Evolutionary conservation across 2,888 invertebrate species (phyloP).

Genomic region (Apeira syringaria): DNA sequence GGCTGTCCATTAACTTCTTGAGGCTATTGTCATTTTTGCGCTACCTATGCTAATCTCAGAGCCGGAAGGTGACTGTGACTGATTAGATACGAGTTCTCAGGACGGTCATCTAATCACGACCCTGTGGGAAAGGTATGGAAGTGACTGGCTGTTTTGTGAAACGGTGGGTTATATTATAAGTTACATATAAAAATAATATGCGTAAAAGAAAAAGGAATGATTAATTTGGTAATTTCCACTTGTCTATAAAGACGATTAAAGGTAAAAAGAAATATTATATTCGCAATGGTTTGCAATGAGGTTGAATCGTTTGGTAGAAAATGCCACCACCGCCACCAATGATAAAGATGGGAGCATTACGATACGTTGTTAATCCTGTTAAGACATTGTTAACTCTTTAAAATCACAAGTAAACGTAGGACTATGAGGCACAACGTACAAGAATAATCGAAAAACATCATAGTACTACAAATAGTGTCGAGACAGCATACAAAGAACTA

Average conservation of each 20-base stretch:
- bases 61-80: slow-evolving; percentile 69
- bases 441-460: slow-evolving; percentile 14
- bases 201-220: no score
- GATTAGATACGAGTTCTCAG: slow-evolving; percentile 65
- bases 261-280: no score
- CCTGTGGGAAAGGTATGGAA: slow-evolving; percentile 45
- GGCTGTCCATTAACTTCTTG: slow-evolving; percentile 71
- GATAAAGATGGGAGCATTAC: no score
- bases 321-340: no score
- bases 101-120: slow-evolving; percentile 58
- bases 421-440: slow-evolving; percentile 12
- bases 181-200: no score
- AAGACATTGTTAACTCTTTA: no score
- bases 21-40: slow-evolving; percentile 71
- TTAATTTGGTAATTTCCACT: no score
- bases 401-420: slow-evolving; percentile 12
- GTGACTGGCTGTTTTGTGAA: slow-evolving; percentile 44
- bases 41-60: slow-evolving; percentile 62
- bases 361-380: no score
- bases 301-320: no score
- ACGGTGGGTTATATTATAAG: no score
- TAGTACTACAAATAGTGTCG: slow-evolving; percentile 4
- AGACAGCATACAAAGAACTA: slow-evolving; percentile 18
- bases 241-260: no score
- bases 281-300: no score